Conservation (phyloP, 2,888 invertebrate genomes). For the Xestia ashworthii region DNA sequence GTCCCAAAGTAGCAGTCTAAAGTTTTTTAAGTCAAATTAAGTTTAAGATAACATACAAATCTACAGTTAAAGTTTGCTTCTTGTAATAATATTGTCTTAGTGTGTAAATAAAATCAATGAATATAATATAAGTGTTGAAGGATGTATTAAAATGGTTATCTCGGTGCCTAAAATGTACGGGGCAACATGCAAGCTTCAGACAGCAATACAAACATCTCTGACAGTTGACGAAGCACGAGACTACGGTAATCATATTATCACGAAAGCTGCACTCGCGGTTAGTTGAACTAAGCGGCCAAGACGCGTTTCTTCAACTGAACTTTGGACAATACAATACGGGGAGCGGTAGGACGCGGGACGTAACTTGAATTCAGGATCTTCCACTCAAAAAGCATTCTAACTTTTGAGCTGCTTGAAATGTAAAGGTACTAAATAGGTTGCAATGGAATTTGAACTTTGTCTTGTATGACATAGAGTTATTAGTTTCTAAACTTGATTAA, state of each 20-base stretch:
- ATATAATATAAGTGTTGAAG: conserved; percentile 8
- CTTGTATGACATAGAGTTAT: not conserved
- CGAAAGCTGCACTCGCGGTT: conserved; percentile 61
- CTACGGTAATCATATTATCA: conserved; percentile 49
- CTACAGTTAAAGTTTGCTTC: not conserved
- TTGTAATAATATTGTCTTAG: conserved; percentile 1
- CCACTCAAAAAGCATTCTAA: not conserved
- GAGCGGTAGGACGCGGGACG: conserved; percentile 18
- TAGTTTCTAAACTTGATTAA: not conserved
- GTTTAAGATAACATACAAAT: not conserved
- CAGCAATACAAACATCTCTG: conserved; percentile 61
- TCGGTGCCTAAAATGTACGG: conserved; percentile 64
- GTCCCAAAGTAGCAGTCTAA: not conserved
- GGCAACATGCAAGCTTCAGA: conserved; percentile 72
- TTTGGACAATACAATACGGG: conserved; percentile 44
- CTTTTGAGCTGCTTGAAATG: not conserved
- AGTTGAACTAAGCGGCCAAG: conserved; percentile 59
- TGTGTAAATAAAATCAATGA: not conserved
- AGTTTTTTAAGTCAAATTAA: not conserved
- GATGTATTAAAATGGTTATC: conserved; percentile 61
- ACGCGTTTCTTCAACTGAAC: conserved; percentile 42
- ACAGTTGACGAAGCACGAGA: conserved; percentile 55
- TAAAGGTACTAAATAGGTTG: not conserved
- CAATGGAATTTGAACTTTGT: not conserved
- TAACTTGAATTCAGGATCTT: conserved; percentile 30